Percentiles rank a stretch among this genome's conserved stretches.
Conservation (phyloP, 1,140 invertebrate genomes). For the Druon quercuslanigerum region DNA sequence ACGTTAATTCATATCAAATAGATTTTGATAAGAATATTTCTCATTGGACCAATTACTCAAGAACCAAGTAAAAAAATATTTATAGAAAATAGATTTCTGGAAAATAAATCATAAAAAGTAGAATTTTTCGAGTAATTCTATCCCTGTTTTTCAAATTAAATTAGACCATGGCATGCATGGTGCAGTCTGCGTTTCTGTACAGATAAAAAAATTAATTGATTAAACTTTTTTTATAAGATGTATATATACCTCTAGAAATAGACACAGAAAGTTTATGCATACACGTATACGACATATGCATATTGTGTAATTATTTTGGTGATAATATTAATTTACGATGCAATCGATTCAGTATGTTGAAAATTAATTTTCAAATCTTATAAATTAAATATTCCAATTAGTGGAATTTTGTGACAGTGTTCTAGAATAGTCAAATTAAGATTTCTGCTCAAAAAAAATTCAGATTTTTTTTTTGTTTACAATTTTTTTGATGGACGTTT, state of each 20-base stretch:
- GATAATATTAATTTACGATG: conserved; percentile 12
- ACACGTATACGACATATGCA: conserved; percentile 23
- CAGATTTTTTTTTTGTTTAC: no score
- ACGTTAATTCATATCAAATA: neutral
- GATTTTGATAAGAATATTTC: neutral
- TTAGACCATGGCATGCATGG: conserved; percentile 44
- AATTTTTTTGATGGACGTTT: no score
- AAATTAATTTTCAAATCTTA: neutral
- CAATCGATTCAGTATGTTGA: neutral
- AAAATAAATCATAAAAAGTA: no score
- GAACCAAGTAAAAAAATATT: neutral
- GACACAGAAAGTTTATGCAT: conserved; percentile 17
- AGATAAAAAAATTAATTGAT: conserved; percentile 49
- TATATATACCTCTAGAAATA: conserved; percentile 43
- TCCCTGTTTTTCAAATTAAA: conserved; percentile 5
- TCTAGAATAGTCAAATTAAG: no score
- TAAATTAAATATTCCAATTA: conserved; percentile 15
- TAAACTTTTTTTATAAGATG: conserved; percentile 48
- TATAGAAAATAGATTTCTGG: no score
- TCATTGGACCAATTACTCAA: neutral
- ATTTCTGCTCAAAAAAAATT: no score
- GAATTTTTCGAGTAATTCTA: no score
- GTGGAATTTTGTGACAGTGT: neutral
- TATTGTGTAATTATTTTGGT: conserved; percentile 32
- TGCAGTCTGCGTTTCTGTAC: conserved; percentile 41